A percentile compares a stretch with the other conserved stretches of the same genome.
phyloP scores from a whole-genome alignment of 2,888 invertebrate genomes.

The Eudemis profundana region DNA sequence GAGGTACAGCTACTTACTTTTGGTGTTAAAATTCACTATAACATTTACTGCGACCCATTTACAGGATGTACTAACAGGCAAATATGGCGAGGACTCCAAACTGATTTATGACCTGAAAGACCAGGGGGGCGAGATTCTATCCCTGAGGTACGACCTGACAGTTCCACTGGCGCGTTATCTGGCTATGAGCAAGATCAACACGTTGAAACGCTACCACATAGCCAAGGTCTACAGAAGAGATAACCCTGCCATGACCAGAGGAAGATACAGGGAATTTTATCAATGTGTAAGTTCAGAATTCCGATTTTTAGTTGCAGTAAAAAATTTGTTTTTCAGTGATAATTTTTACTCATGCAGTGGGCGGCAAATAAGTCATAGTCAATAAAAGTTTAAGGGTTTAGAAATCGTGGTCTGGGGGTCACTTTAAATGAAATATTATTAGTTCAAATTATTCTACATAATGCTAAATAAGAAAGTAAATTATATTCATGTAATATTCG shows the following conservation, averaged over 20 bases:
- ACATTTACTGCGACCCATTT: too few species aligned
- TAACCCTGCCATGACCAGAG: slow-evolving; percentile 98
- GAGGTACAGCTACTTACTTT: too few species aligned
- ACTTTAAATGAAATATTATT: too few species aligned
- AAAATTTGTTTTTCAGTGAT: background rate
- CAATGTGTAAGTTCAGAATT: slow-evolving; percentile 94
- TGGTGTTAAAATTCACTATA: too few species aligned
- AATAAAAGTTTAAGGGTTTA: too few species aligned
- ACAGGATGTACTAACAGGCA: slow-evolving; percentile 98
- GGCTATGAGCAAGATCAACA: slow-evolving; percentile 98
- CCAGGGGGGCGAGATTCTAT: slow-evolving; percentile 98
- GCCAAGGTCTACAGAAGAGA: slow-evolving; percentile 99
- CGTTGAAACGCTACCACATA: slow-evolving; percentile 98
- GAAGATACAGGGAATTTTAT: slow-evolving; percentile 99
- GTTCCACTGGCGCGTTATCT: slow-evolving; percentile 99
- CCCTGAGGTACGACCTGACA: slow-evolving; percentile 98
- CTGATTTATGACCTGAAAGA: slow-evolving; percentile 99
- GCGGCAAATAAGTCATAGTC: too few species aligned
- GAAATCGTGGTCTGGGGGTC: too few species aligned
- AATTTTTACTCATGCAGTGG: too few species aligned
- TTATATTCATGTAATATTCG: too few species aligned
- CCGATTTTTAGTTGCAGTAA: background rate
- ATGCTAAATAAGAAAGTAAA: too few species aligned
- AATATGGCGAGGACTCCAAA: slow-evolving; percentile 99
- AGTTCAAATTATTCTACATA: too few species aligned